These are phyloP conservation scores for Poecile montanus DNA, from an alignment of 2,797 vertebrate genomes.

Conservation along the genomic window DNA sequence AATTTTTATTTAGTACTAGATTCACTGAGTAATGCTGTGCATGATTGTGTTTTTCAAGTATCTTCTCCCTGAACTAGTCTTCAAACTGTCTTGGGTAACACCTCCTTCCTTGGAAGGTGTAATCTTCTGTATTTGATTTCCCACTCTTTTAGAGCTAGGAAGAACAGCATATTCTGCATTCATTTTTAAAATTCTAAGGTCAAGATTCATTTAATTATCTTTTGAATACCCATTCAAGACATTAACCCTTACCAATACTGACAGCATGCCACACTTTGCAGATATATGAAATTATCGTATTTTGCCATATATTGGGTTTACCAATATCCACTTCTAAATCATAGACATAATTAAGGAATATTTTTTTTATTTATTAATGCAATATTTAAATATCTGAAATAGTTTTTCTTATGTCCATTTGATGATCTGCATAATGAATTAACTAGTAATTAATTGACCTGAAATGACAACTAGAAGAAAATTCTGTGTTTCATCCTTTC, in stretches of 20 bases:
- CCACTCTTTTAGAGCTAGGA: neutral
- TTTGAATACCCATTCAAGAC: neutral
- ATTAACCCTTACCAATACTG: neutral
- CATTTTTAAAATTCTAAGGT: neutral
- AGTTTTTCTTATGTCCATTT: neutral
- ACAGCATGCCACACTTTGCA: neutral
- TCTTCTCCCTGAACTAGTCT: neutral
- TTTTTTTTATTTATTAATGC: neutral
- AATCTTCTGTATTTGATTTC: neutral
- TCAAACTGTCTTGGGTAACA: neutral
- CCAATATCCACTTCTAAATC: neutral
- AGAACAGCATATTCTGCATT: neutral
- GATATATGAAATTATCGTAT: neutral
- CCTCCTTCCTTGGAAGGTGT: neutral
- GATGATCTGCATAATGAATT: neutral
- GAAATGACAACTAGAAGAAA: slow-evolving; percentile 14
- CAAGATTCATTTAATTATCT: neutral
- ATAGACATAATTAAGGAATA: neutral
- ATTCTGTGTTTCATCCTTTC: neutral
- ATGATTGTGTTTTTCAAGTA: neutral
- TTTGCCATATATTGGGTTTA: neutral
- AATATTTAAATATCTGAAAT: neutral
- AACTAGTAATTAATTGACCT: slow-evolving; percentile 11
- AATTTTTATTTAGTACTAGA: neutral
- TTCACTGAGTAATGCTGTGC: neutral